Evolutionary conservation across 2,797 vertebrate species (phyloP).

Genomic region (Simalia tracyae): DNA sequence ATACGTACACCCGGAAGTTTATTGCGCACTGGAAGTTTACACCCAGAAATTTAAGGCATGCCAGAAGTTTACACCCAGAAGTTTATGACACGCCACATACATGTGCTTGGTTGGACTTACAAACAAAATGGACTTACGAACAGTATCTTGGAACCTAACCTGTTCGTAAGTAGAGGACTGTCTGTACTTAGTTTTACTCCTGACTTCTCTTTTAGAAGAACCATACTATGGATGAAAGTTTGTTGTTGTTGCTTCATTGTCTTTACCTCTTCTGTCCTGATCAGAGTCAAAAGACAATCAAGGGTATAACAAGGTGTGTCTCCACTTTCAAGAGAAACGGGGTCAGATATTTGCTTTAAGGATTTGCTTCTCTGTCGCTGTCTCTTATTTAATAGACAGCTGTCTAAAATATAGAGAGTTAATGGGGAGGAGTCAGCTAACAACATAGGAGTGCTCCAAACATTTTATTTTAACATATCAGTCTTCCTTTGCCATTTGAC

Average conservation of each 20-base stretch:
- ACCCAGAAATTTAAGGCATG: too few species aligned
- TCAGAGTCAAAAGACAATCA: slow-evolving; percentile 6
- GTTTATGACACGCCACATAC: too few species aligned
- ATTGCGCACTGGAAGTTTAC: too few species aligned
- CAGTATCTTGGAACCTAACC: too few species aligned
- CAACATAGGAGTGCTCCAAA: background rate
- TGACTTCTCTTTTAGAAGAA: slow-evolving; percentile 25
- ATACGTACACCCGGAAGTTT: too few species aligned
- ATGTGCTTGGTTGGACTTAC: too few species aligned
- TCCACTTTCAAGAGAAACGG: slow-evolving; percentile 51
- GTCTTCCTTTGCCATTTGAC: slow-evolving; percentile 44
- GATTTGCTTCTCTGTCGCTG: slow-evolving; percentile 26
- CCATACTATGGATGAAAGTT: slow-evolving; percentile 33
- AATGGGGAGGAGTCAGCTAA: background rate
- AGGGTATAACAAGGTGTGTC: background rate
- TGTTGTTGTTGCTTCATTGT: background rate
- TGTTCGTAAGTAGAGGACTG: too few species aligned
- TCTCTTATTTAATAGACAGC: background rate
- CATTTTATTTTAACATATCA: slow-evolving; percentile 32
- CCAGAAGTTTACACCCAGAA: too few species aligned
- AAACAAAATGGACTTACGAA: too few species aligned
- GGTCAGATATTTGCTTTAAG: slow-evolving; percentile 23
- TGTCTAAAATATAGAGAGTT: too few species aligned
- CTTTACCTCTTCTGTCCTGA: background rate
- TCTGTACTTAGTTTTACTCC: slow-evolving; percentile 14